These are phyloP conservation scores for roundworm (Caenorhabditis elegans) DNA, from an alignment of 1,140 invertebrate species.

Conservation along the genomic window WBcel235 BX284602.5:5661001-5661500, in stretches of 20 bases:
- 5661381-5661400: not conserved
- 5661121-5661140: not conserved
- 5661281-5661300: constrained; percentile 47
- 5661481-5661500: not conserved
- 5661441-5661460: not conserved
- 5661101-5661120: not conserved
- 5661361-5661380: constrained; percentile 43
- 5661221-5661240: constrained; percentile 39
- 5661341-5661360: constrained; percentile 11
- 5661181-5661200: constrained; percentile 46
- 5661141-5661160: constrained; percentile 16
- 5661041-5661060: not conserved
- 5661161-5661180: not conserved
- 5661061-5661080: not conserved
- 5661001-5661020: not conserved
- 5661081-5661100: not conserved
- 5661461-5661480: not conserved
- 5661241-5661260: constrained; percentile 37
- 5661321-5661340: constrained; percentile 6
- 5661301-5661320: constrained; percentile 51
- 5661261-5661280: constrained; percentile 46
- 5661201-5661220: constrained; percentile 38
- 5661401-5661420: not conserved
- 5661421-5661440: not conserved
- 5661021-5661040: not conserved